phyloP scores from a whole-genome alignment of 2,888 invertebrate genomes.

The Proisotoma minuta region DNA sequence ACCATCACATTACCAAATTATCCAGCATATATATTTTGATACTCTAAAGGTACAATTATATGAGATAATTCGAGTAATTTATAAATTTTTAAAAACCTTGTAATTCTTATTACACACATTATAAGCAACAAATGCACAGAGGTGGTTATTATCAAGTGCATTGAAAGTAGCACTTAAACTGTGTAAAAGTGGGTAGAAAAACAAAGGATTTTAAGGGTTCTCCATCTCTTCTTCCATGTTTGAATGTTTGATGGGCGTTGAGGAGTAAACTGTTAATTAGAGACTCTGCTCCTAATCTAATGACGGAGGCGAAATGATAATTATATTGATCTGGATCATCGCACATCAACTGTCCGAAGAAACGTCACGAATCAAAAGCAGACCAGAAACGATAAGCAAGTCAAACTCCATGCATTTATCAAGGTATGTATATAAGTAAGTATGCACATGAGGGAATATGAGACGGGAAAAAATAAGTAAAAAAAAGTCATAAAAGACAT shows the following conservation, averaged over 20 bases:
- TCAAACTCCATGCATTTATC: too few species aligned
- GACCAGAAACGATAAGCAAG: too few species aligned
- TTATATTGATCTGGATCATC: slow-evolving; percentile 6
- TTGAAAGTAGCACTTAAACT: neutral
- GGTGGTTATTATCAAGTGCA: too few species aligned
- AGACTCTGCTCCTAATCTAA: neutral
- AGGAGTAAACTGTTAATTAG: slow-evolving; percentile 7
- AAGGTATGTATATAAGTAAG: too few species aligned
- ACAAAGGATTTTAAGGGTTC: too few species aligned
- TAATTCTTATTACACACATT: neutral
- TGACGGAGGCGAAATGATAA: slow-evolving; percentile 10
- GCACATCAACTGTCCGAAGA: slow-evolving; percentile 2
- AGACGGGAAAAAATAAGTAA: too few species aligned
- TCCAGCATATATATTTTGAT: neutral
- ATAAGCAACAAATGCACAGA: too few species aligned
- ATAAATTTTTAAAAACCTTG: neutral
- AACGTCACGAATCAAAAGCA: too few species aligned
- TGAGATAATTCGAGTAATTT: neutral
- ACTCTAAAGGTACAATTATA: neutral
- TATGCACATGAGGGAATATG: too few species aligned
- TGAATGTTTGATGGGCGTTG: neutral
- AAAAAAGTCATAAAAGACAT: too few species aligned
- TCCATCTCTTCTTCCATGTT: neutral
- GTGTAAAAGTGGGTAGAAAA: too few species aligned
- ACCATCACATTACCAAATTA: too few species aligned